Evolutionary conservation across 1,140 invertebrate species (phyloP).

Genomic region (Heliconius eleuchia): DNA sequence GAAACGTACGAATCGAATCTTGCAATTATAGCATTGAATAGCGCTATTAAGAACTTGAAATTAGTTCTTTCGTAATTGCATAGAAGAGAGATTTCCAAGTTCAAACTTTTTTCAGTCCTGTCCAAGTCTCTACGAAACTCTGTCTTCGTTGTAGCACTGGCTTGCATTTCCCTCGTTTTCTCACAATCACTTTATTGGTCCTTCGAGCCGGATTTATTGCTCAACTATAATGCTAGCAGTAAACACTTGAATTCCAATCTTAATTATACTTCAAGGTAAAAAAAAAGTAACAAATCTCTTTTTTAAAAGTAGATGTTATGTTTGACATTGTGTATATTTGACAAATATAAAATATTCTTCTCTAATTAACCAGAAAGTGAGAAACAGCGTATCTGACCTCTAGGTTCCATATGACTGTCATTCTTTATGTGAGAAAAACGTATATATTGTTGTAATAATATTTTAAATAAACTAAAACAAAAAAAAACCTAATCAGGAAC

Average conservation of each 20-base stretch:
- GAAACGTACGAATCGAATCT: constrained; percentile 1
- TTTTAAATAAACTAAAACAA: too few species aligned
- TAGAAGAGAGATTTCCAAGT: constrained; percentile 32
- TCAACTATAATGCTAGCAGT: constrained; percentile 54
- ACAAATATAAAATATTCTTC: too few species aligned
- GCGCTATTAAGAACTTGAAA: constrained; percentile 32
- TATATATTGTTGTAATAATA: too few species aligned
- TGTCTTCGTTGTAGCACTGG: constrained; percentile 42
- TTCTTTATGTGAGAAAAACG: too few species aligned
- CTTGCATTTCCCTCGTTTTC: constrained; percentile 48
- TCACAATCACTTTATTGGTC: constrained; percentile 56
- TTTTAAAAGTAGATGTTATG: too few species aligned
- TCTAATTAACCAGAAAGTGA: too few species aligned
- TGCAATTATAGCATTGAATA: constrained; percentile 26
- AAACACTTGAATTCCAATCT: constrained; percentile 63
- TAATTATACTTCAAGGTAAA: constrained; percentile 59
- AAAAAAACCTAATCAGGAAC: not conserved
- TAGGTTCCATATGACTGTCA: too few species aligned
- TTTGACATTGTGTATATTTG: too few species aligned
- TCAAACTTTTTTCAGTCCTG: constrained; percentile 29
- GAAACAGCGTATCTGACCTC: too few species aligned
- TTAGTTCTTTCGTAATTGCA: constrained; percentile 37
- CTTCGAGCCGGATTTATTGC: constrained; percentile 58
- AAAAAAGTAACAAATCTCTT: not conserved
- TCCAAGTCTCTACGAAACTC: constrained; percentile 33